phyloP scores from a whole-genome alignment of 2,113 vertebrate species.

The Engraulis encrasicolus region DNA sequence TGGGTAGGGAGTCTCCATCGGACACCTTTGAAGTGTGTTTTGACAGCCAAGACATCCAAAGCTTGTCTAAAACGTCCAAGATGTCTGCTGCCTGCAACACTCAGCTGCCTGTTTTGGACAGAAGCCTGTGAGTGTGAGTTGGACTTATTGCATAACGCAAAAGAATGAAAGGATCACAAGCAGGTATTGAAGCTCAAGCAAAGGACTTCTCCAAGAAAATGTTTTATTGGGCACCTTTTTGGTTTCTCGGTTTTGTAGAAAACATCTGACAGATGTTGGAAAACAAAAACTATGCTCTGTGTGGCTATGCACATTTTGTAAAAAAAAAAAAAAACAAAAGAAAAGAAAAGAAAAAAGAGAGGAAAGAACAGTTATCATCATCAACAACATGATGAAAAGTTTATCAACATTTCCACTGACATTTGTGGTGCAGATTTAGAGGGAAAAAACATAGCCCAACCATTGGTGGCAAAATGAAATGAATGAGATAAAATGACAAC shows the following conservation, averaged over 20 bases:
- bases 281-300: background rate
- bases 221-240: background rate
- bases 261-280: background rate
- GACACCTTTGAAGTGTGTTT: conserved; percentile 2
- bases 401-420: background rate
- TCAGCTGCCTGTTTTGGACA: background rate
- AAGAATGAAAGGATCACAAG: background rate
- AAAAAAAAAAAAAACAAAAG: too few species aligned
- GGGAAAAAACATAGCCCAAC: background rate
- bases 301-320: background rate
- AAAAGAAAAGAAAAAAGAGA: too few species aligned
- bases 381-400: background rate
- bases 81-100: background rate
- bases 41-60: conserved; percentile 1
- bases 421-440: background rate
- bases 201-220: background rate
- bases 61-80: background rate
- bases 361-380: too few species aligned
- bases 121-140: background rate
- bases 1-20: background rate
- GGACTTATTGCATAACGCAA: background rate
- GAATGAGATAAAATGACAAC: background rate
- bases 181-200: background rate
- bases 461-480: background rate
- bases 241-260: background rate